Conservation (phyloP, 2,113 vertebrate species). For the Zootoca vivipara region DNA sequence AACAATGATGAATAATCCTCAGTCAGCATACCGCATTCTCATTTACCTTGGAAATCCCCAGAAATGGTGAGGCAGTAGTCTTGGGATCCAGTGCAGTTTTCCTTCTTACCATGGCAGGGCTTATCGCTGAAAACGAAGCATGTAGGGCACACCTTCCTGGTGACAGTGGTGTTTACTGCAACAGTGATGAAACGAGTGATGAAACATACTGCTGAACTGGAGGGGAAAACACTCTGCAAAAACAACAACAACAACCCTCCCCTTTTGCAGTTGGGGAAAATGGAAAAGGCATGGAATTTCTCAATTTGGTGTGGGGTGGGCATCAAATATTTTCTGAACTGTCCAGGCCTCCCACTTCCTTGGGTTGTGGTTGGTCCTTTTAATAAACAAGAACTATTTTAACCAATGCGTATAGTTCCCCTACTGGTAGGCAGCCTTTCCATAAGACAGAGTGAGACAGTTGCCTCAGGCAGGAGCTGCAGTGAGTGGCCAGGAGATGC, state of each 20-base stretch:
- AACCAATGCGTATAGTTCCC: no score
- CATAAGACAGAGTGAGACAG: no score
- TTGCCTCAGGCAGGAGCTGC: no score
- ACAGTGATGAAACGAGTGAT: neutral
- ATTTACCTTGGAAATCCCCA: neutral
- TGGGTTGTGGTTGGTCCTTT: no score
- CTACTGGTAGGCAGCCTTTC: no score
- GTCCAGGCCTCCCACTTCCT: no score
- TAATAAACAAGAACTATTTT: no score
- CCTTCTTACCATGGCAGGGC: neutral
- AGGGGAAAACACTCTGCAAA: neutral
- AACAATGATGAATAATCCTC: neutral
- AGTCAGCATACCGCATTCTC: neutral
- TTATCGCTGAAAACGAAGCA: neutral
- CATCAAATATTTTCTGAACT: no score
- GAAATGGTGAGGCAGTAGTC: neutral
- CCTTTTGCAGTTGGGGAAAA: neutral
- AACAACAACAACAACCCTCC: neutral
- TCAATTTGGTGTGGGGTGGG: no score
- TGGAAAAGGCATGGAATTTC: neutral
- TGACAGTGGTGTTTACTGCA: neutral
- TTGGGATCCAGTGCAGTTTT: neutral
- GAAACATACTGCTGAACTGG: neutral
- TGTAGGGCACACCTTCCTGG: neutral
- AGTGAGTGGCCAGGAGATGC: no score